Conservation (phyloP, 2,888 invertebrate species). For the Podabrus alpinus region DNA sequence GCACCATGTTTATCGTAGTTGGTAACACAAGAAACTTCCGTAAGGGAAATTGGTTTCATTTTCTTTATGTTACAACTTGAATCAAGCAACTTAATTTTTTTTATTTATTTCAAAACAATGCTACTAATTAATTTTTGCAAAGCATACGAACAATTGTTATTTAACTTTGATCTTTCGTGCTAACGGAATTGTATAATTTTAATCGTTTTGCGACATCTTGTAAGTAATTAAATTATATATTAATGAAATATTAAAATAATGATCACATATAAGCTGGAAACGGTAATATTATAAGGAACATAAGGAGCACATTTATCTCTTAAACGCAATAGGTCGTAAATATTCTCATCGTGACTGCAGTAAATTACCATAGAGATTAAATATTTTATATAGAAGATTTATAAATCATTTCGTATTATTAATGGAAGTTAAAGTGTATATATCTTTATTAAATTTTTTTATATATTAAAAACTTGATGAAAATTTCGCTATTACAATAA, state of each 20-base stretch:
- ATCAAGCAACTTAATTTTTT: constrained; percentile 22
- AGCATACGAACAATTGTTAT: background rate
- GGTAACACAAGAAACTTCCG: constrained; percentile 27
- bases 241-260: background rate
- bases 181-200: background rate
- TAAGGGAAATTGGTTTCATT: constrained; percentile 31
- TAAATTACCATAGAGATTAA: constrained; percentile 31
- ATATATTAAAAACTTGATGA: background rate
- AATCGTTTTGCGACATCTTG: background rate
- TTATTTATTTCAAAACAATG: background rate
- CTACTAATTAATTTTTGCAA: background rate
- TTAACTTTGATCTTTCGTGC: background rate
- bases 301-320: constrained; percentile 32
- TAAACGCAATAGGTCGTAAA: constrained; percentile 36
- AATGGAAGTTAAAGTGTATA: constrained; percentile 1
- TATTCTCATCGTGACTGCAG: constrained; percentile 36
- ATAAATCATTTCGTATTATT: constrained; percentile 22
- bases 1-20: constrained; percentile 28
- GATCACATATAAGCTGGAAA: background rate
- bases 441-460: background rate
- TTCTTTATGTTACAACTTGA: constrained; percentile 26
- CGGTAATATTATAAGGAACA: constrained; percentile 11
- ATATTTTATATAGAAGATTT: constrained; percentile 16
- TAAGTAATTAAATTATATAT: background rate
- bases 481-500: background rate